phyloP scores from a whole-genome alignment of 92 coral and sea anemone species.

The Nematostella vectensis region DNA sequence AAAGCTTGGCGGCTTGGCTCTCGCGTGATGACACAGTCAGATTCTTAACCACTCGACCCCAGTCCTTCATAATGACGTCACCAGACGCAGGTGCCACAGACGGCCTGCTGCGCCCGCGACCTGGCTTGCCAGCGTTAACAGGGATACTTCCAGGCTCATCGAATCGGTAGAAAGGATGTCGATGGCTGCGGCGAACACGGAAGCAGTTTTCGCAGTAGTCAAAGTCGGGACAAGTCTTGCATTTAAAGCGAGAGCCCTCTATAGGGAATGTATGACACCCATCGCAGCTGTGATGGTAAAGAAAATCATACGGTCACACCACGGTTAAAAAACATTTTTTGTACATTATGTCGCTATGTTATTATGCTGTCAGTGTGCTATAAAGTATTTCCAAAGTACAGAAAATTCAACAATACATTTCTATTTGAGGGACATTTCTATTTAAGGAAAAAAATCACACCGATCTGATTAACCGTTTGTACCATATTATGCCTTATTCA shows the following conservation, averaged over 20 bases:
- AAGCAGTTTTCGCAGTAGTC: conserved; percentile 94
- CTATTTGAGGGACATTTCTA: neutral
- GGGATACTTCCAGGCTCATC: conserved; percentile 89
- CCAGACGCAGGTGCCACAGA: conserved; percentile 43
- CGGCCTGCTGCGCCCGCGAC: conserved; percentile 59
- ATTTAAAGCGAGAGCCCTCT: conserved; percentile 94
- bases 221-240: conserved; percentile 86
- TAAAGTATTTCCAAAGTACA: no score
- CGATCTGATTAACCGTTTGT: neutral
- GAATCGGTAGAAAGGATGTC: conserved; percentile 86
- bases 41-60: conserved; percentile 82
- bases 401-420: no score
- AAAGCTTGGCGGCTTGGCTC: conserved; percentile 63
- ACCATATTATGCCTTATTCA: no score
- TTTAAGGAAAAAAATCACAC: neutral
- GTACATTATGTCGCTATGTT: no score
- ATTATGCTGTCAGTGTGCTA: no score
- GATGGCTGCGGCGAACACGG: conserved; percentile 85
- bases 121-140: conserved; percentile 85
- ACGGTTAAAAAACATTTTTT: no score
- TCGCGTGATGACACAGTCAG: conserved; percentile 94
- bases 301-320: no score
- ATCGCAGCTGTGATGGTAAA: conserved; percentile 56
- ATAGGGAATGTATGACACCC: conserved; percentile 89
- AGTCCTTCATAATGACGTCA: conserved; percentile 78